Conservation (phyloP, 2,113 vertebrate genomes). For the Sinocyclocheilus anshuiensis region DNA sequence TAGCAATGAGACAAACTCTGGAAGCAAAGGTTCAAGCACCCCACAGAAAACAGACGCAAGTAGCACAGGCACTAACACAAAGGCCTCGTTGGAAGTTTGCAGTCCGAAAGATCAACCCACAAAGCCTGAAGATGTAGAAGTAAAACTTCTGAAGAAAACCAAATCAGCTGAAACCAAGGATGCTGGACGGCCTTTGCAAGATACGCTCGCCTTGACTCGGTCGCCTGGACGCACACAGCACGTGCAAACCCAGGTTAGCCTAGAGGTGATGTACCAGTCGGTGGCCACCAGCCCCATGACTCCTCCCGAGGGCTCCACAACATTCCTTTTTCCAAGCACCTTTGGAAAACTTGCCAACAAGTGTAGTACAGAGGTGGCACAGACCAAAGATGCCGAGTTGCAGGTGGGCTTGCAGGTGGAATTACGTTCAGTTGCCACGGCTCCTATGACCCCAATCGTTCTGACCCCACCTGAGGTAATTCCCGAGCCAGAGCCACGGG, state of each 20-base stretch:
- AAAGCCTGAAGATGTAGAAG: not conserved
- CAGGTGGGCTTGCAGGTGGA: conserved; percentile 85
- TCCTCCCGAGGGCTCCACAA: conserved; percentile 74
- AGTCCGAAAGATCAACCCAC: not conserved
- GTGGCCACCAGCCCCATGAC: conserved; percentile 89
- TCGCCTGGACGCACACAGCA: conserved; percentile 76
- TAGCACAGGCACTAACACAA: not conserved
- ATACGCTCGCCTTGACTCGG: conserved; percentile 35
- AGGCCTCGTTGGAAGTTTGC: not conserved
- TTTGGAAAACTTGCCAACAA: conserved; percentile 58
- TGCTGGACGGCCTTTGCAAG: not conserved
- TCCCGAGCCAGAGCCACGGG: conserved; percentile 48
- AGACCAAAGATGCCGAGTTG: conserved; percentile 82
- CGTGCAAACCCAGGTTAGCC: conserved; percentile 84
- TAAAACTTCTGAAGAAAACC: not conserved
- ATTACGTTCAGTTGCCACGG: conserved; percentile 87
- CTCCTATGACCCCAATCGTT: conserved; percentile 67
- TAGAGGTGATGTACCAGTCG: conserved; percentile 84
- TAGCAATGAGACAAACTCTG: not conserved
- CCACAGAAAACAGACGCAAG: conserved; percentile 9
- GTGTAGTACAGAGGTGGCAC: not conserved
- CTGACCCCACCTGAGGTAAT: conserved; percentile 44
- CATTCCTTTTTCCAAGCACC: conserved; percentile 80
- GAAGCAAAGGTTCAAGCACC: not conserved
- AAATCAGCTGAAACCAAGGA: conserved; percentile 19